Evolutionary conservation across 2,797 vertebrate species (phyloP), one percentile per base, ranked within the genome.

Genomic region (Falco berigora): DNA sequence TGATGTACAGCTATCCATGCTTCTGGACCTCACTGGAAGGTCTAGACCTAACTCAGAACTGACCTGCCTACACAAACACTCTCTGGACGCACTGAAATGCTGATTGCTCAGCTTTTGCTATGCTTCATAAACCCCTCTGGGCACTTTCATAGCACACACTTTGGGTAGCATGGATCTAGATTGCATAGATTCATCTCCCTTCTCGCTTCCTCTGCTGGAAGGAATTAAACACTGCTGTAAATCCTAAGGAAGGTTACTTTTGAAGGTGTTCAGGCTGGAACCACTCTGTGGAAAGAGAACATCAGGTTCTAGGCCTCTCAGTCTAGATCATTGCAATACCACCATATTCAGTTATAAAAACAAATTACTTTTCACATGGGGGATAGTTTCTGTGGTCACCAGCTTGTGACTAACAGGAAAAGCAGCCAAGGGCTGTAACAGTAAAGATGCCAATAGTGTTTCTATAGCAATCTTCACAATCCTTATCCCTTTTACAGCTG

Each of bases 151-250:
- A 34, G 82, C 18, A 42, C 42, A 24, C 6, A 10, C 2, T 58
- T 66, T 3, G 10, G 5, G 10, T 24, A 47, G 50, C 4, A 1
- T 1, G 1, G 8, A 62, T 18, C 34, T 22, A 38, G 28, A 5
- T 5, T 7, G 10, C 32, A 27, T 15, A 40, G 18, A 49, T 27
- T 38, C 47, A 52, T 15, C 5, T 46, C 20, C 10, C 30, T 64
- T 53, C 38, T 92, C 59, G 17, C 27, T 79, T 86, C 14, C 14
- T 69, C 40, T 36, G 6, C 10, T 63, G 8, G 4, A 42, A 82
- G 4, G 32, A 4, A 2, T 36, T 40, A 66, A 47, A 76, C 25
- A 50, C 12, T 22, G 36, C 27, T 47, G 13, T 61, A 68, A 83
- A 40, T 56, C 27, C 40, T 38, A 14, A 92, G 32, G n/a, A 38